Conservation (phyloP, 2,797 vertebrate species). For the Distichodus sexfasciatus region DNA sequence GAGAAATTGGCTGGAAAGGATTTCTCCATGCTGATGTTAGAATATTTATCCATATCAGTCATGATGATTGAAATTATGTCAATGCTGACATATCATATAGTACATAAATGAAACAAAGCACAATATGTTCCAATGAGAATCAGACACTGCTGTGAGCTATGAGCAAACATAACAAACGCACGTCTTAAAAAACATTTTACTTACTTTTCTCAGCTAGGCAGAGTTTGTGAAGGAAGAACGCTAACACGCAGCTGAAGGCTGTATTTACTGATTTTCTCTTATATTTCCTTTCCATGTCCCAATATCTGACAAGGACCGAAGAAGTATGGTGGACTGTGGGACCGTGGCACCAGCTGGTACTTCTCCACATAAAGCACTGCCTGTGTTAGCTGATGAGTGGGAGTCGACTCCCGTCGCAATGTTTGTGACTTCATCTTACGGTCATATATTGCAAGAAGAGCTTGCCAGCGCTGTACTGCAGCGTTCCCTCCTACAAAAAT, state of each 20-base stretch:
- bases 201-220: slow-evolving; percentile 69
- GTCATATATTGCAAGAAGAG: slow-evolving; percentile 67
- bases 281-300: slow-evolving; percentile 70
- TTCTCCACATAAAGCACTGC: slow-evolving; percentile 72
- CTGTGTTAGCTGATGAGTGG: slow-evolving; percentile 74
- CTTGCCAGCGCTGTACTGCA: slow-evolving; percentile 66
- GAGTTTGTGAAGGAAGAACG: slow-evolving; percentile 52
- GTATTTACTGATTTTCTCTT: slow-evolving; percentile 57
- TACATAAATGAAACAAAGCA: too few species aligned
- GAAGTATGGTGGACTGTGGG: slow-evolving; percentile 69
- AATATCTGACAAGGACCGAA: slow-evolving; percentile 60
- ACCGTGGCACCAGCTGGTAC: slow-evolving; percentile 80
- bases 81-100: too few species aligned
- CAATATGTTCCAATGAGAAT: neutral
- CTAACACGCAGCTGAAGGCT: slow-evolving; percentile 55
- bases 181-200: slow-evolving; percentile 49
- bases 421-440: slow-evolving; percentile 79
- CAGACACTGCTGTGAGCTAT: too few species aligned
- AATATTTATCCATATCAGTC: too few species aligned
- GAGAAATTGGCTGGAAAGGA: too few species aligned
- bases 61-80: too few species aligned
- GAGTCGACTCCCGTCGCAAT: slow-evolving; percentile 73
- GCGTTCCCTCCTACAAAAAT: slow-evolving; percentile 73
- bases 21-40: too few species aligned
- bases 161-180: neutral